These are phyloP conservation scores for Cordilura impudica DNA, from an alignment of 2,888 invertebrate species.

Conservation along the genomic window DNA sequence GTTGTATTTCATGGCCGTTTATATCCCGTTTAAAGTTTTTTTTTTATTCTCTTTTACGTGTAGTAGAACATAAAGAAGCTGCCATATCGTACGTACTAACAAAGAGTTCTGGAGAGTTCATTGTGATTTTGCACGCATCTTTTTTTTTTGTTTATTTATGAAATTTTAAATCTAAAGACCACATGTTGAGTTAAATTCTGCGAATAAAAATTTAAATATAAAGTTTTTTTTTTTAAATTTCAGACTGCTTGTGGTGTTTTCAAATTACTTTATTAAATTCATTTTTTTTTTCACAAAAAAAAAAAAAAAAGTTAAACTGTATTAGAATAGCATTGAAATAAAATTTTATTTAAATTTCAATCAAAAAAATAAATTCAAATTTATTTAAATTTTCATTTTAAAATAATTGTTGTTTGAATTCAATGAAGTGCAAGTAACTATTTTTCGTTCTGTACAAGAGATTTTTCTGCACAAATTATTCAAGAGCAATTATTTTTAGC, in stretches of 20 bases:
- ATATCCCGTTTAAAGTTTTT: background rate
- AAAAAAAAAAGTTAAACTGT: background rate
- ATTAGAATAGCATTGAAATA: background rate
- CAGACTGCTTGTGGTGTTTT: slow-evolving; percentile 59
- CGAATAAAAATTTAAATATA: slow-evolving; percentile 22
- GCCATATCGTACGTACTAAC: background rate
- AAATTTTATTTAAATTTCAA: slow-evolving; percentile 13
- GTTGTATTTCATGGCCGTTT: background rate
- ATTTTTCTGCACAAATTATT: slow-evolving; percentile 18
- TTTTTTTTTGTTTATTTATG: slow-evolving; percentile 28
- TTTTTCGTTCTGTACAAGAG: slow-evolving; percentile 9
- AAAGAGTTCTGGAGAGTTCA: slow-evolving; percentile 2
- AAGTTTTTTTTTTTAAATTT: slow-evolving; percentile 1
- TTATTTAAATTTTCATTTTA: background rate
- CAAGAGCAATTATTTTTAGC: slow-evolving; percentile 38
- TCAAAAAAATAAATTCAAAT: slow-evolving; percentile 34
- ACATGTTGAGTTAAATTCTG: slow-evolving; percentile 48
- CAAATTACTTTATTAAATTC: slow-evolving; percentile 47
- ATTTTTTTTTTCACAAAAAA: background rate
- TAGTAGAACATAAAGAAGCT: background rate
- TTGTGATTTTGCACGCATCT: slow-evolving; percentile 31
- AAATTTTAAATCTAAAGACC: slow-evolving; percentile 48
- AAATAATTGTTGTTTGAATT: background rate
- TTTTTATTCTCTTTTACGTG: background rate
- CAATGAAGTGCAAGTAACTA: slow-evolving; percentile 24